phyloP scores from a whole-genome alignment of 2,113 vertebrate species.

The Engraulis encrasicolus region DNA sequence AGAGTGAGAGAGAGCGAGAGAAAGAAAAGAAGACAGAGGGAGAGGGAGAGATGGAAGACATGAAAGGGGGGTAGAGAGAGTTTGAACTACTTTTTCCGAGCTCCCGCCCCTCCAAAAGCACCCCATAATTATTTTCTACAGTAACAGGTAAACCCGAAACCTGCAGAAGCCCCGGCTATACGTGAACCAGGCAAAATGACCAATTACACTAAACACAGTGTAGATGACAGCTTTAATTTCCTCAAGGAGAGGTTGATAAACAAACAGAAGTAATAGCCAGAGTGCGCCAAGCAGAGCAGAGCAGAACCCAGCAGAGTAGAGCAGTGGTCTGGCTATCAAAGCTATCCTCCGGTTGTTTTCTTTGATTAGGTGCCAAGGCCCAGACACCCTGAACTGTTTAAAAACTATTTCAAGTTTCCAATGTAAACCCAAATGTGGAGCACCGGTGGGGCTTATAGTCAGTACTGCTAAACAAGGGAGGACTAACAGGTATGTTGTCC shows the following conservation, averaged over 20 bases:
- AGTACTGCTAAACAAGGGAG: no score
- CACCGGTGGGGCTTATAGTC: not conserved
- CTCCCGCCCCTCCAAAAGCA: not conserved
- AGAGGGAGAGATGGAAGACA: conserved; percentile 22
- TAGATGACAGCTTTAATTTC: conserved; percentile 68
- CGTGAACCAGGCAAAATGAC: conserved; percentile 67
- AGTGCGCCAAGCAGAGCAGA: no score
- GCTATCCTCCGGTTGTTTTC: conserved; percentile 69
- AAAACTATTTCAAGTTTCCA: conserved; percentile 67
- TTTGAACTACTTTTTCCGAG: not conserved
- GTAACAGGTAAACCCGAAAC: conserved; percentile 60
- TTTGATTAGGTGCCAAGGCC: conserved; percentile 74
- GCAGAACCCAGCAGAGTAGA: no score
- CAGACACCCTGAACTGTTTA: conserved; percentile 66
- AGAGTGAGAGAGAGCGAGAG: not conserved
- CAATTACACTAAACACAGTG: conserved; percentile 68
- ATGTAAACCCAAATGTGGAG: conserved; percentile 64
- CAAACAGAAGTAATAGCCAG: conserved; percentile 62
- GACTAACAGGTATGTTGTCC: no score
- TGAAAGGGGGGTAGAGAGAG: conserved; percentile 10
- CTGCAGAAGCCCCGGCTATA: conserved; percentile 53
- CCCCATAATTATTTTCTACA: conserved; percentile 57
- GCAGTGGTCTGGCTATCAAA: conserved; percentile 65
- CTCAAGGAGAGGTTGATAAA: conserved; percentile 67
- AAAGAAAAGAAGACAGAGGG: not conserved